Conservation (phyloP, 2,888 invertebrate species). For the Axea sp. region DNA sequence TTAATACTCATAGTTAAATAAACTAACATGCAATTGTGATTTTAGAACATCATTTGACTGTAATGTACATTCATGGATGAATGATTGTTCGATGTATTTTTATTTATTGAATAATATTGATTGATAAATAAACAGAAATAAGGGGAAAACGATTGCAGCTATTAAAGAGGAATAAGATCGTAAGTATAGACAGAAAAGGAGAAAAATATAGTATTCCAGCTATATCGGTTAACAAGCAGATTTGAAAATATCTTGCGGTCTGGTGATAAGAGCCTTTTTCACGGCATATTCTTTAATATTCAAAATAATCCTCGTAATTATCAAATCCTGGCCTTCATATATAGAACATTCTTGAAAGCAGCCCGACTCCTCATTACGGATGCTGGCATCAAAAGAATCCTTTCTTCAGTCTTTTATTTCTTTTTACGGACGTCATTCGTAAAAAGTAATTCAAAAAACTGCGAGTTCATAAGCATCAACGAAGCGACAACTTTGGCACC, state of each 20-base stretch:
- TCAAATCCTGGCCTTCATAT: conserved; percentile 74
- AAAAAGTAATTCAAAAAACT: conserved; percentile 56
- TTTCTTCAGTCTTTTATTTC: conserved; percentile 59
- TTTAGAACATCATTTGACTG: too few species aligned
- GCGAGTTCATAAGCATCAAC: conserved; percentile 54
- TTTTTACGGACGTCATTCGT: conserved; percentile 50
- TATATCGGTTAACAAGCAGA: conserved; percentile 59
- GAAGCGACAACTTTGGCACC: conserved; percentile 54
- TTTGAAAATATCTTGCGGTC: conserved; percentile 77
- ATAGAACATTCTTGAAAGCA: conserved; percentile 75
- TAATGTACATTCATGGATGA: too few species aligned
- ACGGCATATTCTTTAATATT: conserved; percentile 69
- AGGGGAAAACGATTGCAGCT: conserved; percentile 11
- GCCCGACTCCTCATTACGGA: conserved; percentile 76
- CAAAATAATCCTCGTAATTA: conserved; percentile 78
- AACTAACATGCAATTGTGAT: too few species aligned
- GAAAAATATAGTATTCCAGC: conserved; percentile 11
- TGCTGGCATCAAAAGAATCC: conserved; percentile 64
- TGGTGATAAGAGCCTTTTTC: conserved; percentile 73
- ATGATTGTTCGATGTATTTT: too few species aligned
- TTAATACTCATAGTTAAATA: too few species aligned
- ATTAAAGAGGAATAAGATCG: conserved; percentile 18
- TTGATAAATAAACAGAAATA: conserved; percentile 37
- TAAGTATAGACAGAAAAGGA: conserved; percentile 5
- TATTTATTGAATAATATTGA: too few species aligned